phyloP scores from a whole-genome alignment of 2,888 invertebrate species.

The Erebia aethiops region DNA sequence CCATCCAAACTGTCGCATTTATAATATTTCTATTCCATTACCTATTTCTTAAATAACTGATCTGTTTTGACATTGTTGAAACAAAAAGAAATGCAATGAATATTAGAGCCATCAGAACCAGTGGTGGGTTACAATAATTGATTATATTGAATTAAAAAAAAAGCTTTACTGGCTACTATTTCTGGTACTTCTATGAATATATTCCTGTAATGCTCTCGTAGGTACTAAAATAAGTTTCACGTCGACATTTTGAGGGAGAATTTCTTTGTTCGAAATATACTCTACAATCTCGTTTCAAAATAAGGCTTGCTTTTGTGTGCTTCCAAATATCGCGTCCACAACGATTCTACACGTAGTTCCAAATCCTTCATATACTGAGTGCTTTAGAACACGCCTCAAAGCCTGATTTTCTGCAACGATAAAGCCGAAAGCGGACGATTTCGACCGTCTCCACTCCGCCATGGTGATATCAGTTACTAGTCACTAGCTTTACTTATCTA shows the following conservation, averaged over 20 bases:
- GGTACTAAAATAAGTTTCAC: conserved; percentile 19
- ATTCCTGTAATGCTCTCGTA: conserved; percentile 4
- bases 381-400: conserved; percentile 36
- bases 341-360: conserved; percentile 24
- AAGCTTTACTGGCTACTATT: too few species aligned
- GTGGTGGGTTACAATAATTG: too few species aligned
- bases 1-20: too few species aligned
- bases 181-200: not conserved
- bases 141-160: too few species aligned
- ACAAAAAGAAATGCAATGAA: not conserved
- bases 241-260: conserved; percentile 15
- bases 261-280: conserved; percentile 28
- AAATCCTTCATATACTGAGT: conserved; percentile 39
- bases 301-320: conserved; percentile 34
- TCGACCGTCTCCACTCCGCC: conserved; percentile 20
- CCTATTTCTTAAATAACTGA: not conserved
- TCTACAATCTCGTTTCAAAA: conserved; percentile 35
- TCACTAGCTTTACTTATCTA: conserved; percentile 12
- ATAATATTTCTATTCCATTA: too few species aligned
- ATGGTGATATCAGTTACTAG: conserved; percentile 8
- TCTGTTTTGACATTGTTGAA: not conserved
- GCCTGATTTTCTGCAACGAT: conserved; percentile 38
- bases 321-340: conserved; percentile 34
- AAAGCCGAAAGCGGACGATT: conserved; percentile 33
- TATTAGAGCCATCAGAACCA: too few species aligned